These are phyloP conservation scores for Mycteria americana DNA, from an alignment of 2,797 vertebrate species.

Conservation along the genomic window DNA sequence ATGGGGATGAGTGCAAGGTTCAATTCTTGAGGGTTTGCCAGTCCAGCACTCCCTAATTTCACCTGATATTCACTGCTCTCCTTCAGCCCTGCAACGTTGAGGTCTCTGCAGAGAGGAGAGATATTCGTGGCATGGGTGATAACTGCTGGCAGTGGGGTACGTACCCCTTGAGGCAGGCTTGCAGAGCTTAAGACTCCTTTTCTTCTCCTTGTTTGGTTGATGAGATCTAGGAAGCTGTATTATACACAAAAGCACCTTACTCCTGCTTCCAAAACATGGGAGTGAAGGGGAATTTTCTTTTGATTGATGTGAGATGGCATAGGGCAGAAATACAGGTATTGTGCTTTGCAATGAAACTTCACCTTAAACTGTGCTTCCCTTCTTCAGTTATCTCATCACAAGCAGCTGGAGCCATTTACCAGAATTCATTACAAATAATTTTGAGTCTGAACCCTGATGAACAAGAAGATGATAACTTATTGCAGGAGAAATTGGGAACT, in stretches of 20 bases:
- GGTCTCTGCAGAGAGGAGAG: neutral
- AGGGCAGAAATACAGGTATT: neutral
- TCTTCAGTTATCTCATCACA: neutral
- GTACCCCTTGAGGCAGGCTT: neutral
- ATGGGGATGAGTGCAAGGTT: neutral
- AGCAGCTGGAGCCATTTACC: neutral
- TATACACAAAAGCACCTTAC: neutral
- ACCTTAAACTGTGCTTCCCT: neutral
- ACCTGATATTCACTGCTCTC: neutral
- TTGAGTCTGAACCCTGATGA: neutral
- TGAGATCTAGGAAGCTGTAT: neutral
- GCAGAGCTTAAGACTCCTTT: neutral
- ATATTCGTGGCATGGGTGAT: neutral
- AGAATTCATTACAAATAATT: neutral
- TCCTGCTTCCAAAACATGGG: neutral
- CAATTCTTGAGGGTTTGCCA: neutral
- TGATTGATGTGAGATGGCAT: neutral
- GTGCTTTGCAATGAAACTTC: neutral
- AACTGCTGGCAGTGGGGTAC: neutral
- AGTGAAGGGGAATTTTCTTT: neutral
- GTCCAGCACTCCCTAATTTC: neutral
- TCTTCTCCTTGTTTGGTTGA: neutral
- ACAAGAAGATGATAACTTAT: neutral
- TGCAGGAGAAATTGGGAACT: neutral
- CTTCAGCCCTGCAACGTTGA: neutral